These are phyloP conservation scores for Rallus limicola DNA, from an alignment of 2,113 vertebrate species.

Conservation along the genomic window DNA sequence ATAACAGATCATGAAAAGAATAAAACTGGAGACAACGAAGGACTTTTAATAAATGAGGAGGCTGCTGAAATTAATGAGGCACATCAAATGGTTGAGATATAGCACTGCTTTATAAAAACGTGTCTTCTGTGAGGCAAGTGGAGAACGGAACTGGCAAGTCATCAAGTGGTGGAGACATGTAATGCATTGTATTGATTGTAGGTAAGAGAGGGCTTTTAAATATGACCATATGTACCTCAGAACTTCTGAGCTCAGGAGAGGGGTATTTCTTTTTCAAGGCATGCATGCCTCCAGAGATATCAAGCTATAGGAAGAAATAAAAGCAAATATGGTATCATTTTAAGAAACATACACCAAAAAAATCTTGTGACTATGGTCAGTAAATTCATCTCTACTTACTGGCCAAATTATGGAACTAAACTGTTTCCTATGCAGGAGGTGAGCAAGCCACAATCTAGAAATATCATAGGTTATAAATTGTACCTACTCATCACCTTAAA, in stretches of 20 bases:
- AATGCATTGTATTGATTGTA: neutral
- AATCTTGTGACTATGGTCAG: neutral
- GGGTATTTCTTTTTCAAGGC: neutral
- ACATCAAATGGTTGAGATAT: constrained; percentile 26
- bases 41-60: constrained; percentile 24
- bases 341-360: neutral
- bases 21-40: neutral
- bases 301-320: neutral
- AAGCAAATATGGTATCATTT: neutral
- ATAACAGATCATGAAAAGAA: constrained; percentile 37
- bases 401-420: neutral
- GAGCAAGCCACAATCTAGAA: neutral
- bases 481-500: neutral
- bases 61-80: constrained; percentile 42
- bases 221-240: neutral
- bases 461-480: neutral
- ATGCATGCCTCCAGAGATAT: neutral
- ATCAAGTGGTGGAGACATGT: neutral
- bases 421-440: neutral
- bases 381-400: neutral
- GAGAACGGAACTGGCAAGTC: neutral
- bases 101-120: neutral
- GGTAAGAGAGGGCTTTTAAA: neutral
- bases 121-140: neutral
- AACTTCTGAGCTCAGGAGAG: neutral